Conservation (phyloP, 2,113 vertebrate genomes). For the Xenopus tropicalis region DNA sequence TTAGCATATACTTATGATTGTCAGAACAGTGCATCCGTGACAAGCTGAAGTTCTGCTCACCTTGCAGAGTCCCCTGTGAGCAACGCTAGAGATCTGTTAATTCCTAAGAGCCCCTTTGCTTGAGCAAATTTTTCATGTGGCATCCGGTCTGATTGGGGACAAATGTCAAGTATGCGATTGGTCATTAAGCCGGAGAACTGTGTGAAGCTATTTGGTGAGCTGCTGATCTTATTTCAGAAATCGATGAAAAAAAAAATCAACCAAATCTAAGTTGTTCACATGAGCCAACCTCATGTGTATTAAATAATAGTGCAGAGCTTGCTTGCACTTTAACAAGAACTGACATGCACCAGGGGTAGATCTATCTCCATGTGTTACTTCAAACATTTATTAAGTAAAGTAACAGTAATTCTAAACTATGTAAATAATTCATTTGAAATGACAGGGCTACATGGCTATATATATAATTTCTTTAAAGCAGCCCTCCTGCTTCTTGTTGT, state of each 20-base stretch:
- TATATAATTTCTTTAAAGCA: no score
- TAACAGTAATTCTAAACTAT: no score
- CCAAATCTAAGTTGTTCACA: no score
- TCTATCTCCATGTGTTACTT: no score
- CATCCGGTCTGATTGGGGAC: slow-evolving; percentile 85
- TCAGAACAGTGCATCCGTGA: slow-evolving; percentile 97
- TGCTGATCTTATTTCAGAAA: slow-evolving; percentile 54
- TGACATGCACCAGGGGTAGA: no score
- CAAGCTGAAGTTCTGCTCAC: slow-evolving; percentile 96
- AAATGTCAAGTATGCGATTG: slow-evolving; percentile 82
- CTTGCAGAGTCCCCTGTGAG: slow-evolving; percentile 89
- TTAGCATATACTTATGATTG: slow-evolving; percentile 99
- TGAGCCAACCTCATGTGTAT: no score
- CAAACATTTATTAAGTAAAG: no score
- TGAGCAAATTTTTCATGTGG: slow-evolving; percentile 88
- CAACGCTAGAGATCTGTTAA: slow-evolving; percentile 76
- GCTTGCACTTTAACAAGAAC: not conserved
- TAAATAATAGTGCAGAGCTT: no score
- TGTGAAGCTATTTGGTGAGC: slow-evolving; percentile 55
- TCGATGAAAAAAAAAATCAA: slow-evolving; percentile 58
- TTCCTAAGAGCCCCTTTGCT: slow-evolving; percentile 78
- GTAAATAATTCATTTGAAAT: no score
- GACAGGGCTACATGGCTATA: no score
- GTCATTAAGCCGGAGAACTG: slow-evolving; percentile 69
- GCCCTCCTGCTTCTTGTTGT: no score